phyloP scores from a whole-genome alignment of 2,888 invertebrate species.

The Tridacna crocea region DNA sequence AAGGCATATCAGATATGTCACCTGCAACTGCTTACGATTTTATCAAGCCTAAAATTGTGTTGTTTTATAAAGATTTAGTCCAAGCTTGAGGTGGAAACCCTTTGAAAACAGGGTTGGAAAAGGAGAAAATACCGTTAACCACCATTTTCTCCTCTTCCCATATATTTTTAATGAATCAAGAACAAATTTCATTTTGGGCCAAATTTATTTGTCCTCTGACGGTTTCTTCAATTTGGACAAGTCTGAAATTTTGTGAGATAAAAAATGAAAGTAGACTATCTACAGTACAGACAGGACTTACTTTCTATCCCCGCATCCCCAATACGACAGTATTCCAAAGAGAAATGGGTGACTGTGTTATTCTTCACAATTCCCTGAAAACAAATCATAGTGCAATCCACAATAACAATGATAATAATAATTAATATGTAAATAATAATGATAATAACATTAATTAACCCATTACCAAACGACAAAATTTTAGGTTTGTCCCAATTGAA shows the following conservation, averaged over 20 bases:
- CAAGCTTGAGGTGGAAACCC: too few species aligned
- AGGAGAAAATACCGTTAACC: neutral
- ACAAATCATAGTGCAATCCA: neutral
- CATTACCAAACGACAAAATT: too few species aligned
- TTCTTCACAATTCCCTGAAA: conserved; percentile 81
- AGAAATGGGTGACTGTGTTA: conserved; percentile 78
- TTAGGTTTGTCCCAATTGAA: too few species aligned
- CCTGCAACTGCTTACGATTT: too few species aligned
- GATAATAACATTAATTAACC: neutral
- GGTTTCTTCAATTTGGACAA: too few species aligned
- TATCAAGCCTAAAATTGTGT: too few species aligned
- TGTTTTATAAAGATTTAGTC: too few species aligned
- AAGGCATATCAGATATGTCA: too few species aligned
- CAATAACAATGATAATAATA: neutral
- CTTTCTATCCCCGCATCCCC: conserved; percentile 82
- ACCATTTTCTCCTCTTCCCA: neutral
- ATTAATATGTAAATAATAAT: neutral
- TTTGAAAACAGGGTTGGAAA: neutral
- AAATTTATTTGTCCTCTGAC: too few species aligned
- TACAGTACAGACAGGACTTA: conserved; percentile 58
- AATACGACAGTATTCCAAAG: conserved; percentile 80
- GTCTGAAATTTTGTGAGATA: too few species aligned
- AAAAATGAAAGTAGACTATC: too few species aligned
- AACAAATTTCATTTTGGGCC: neutral
- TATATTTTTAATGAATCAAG: neutral